Conservation (phyloP, 2,888 invertebrate genomes). For the Netelia fuscicornis region DNA sequence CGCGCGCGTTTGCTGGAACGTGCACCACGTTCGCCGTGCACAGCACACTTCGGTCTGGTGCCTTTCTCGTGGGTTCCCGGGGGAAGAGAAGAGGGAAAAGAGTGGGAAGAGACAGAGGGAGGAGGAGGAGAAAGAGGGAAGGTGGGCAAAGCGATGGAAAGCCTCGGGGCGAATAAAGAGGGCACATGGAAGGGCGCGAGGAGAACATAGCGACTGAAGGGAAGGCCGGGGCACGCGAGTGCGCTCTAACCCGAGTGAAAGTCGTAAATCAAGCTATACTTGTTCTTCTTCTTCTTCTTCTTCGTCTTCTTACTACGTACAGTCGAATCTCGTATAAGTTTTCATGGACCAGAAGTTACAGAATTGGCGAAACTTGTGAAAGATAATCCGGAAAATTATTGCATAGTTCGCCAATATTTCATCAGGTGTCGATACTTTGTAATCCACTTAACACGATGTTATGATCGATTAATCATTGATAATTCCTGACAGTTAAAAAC, state of each 20-base stretch:
- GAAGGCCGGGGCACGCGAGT: conserved; percentile 61
- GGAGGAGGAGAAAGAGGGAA: conserved; percentile 39
- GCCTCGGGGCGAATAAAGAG: conserved; percentile 41
- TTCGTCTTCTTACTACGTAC: conserved; percentile 42
- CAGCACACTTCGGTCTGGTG: conserved; percentile 55
- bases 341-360: conserved; percentile 9
- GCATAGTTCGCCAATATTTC: conserved; percentile 12
- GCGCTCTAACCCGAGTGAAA: conserved; percentile 61
- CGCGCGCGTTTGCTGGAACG: conserved; percentile 42
- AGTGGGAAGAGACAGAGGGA: conserved; percentile 20
- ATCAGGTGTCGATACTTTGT: neutral
- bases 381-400: neutral
- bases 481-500: too few species aligned
- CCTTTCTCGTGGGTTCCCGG: conserved; percentile 49
- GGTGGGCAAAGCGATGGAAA: conserved; percentile 13
- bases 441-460: too few species aligned
- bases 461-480: too few species aligned
- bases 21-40: conserved; percentile 61
- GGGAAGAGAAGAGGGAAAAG: conserved; percentile 25
- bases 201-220: conserved; percentile 40
- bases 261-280: conserved; percentile 75
- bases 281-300: conserved; percentile 52
- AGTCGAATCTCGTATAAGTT: conserved; percentile 44
- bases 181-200: conserved; percentile 55
- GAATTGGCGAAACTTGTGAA: conserved; percentile 21